Base-by-base conservation (phyloP, 2,888 invertebrate genomes). In the Hymenopus coronatus region DNA sequence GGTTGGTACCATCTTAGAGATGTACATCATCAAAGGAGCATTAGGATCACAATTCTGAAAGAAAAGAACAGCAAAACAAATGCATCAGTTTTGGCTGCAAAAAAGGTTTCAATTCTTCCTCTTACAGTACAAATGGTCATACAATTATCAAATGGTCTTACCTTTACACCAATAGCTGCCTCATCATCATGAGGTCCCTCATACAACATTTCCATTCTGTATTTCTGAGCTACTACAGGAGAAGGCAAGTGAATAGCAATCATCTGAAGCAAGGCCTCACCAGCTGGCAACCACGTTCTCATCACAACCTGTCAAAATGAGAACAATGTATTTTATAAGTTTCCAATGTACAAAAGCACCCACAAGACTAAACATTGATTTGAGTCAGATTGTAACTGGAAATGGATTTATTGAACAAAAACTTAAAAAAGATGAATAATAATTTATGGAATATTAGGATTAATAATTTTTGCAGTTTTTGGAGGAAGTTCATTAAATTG, bases 1-100 rank as follows among this genome's bases (percentile, higher is more conserved):
- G 27, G 99, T 99, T 91, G 99, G 99, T 93, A 99, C 99, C 99
- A 99, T 99, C 95, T 99, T 99, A 87, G 99, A 99, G 91, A 99
- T 96, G 96, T 99, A 99, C 99, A 99, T 99, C 99, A 99, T 99
- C 90, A 99, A 95, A 27, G 99, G 99, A 84, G 97, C 99, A 91
- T 98, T 97, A 25, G 99, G 97, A 94, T 99, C 98, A 93, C 99
- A 99, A 93, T 93, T 97, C 96, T 97, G 91, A 12, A 93, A 92
- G 90, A 90, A 82, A 90, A n/a, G 90, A 88, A 54, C n/a, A n/a
- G n/a, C n/a, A n/a, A n/a, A 90, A 85, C 46, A 88, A 82, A 87
- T 25, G 40, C 3, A 40, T 40, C 40, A 40, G 40, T 40, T 40
- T 40, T 12, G 9, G 12, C 1, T 28, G 12, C 28, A 27, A 27